These are phyloP conservation scores for Trachythela sp. DNA, from an alignment of 64 coral and sea anemone genomes.

Conservation along the genomic window DNA sequence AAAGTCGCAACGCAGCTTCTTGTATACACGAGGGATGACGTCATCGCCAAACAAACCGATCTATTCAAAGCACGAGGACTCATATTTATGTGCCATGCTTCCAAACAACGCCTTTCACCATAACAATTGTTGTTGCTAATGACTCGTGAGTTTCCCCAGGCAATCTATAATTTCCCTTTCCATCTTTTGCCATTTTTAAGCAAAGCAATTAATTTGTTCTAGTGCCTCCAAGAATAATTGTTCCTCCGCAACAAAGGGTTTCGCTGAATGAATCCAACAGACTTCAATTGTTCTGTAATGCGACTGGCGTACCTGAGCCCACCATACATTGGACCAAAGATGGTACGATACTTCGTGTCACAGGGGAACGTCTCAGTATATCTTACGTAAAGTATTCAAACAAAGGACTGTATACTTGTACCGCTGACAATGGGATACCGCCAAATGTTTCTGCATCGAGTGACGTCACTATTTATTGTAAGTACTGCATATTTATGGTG, in stretches of 20 bases:
- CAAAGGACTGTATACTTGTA: slow-evolving; percentile 11
- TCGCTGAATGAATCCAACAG: not conserved
- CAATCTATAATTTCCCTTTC: too few relatives aligned
- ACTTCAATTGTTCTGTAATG: not conserved
- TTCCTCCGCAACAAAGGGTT: not conserved
- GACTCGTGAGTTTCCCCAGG: too few relatives aligned
- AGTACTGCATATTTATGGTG: not conserved
- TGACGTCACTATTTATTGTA: slow-evolving; percentile 1
- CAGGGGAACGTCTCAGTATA: not conserved
- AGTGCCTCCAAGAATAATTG: not conserved
- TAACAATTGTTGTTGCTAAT: too few relatives aligned
- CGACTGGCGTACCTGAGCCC: not conserved
- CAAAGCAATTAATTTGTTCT: not conserved
- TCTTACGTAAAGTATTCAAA: not conserved
- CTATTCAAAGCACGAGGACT: too few relatives aligned
- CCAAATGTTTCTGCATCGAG: not conserved
- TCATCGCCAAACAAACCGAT: too few relatives aligned
- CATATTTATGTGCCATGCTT: too few relatives aligned
- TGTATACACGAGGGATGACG: too few relatives aligned
- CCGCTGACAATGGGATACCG: not conserved
- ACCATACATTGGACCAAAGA: not conserved
- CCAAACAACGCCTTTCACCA: too few relatives aligned
- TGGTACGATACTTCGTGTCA: not conserved
- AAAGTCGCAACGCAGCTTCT: too few relatives aligned
- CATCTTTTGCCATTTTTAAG: too few relatives aligned